phyloP scores from a whole-genome alignment of 2,113 vertebrate genomes.

The Laterallus jamaicensis region DNA sequence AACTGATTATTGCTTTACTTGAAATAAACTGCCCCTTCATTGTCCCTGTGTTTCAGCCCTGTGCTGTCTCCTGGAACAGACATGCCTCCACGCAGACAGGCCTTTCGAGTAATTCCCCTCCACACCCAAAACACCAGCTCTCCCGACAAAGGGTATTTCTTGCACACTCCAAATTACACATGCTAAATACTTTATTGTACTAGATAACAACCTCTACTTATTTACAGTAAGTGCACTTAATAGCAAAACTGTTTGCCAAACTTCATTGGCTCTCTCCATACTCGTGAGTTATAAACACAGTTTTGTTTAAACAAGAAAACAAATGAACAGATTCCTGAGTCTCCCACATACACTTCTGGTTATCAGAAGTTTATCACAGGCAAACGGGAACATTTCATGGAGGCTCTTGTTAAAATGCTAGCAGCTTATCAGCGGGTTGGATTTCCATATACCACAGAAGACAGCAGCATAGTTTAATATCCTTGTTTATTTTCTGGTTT shows the following conservation, averaged over 20 bases:
- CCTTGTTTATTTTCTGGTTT: background rate
- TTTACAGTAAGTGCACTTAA: conserved; percentile 61
- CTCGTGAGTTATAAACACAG: conserved; percentile 7
- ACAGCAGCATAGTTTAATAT: background rate
- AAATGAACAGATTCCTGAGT: conserved; percentile 46
- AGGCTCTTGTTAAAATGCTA: conserved; percentile 14
- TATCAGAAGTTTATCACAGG: conserved; percentile 53
- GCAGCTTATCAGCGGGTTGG: background rate
- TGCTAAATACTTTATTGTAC: conserved; percentile 50
- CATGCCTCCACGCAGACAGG: accelerated
- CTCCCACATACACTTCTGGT: conserved; percentile 39
- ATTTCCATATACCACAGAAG: background rate
- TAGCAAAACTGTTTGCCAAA: conserved; percentile 25
- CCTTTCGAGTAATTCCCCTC: background rate
- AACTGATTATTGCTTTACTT: background rate
- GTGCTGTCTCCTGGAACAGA: background rate
- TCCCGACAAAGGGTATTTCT: background rate
- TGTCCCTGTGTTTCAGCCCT: background rate
- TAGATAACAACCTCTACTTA: conserved; percentile 43
- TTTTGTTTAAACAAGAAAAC: conserved; percentile 38
- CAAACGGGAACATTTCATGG: background rate
- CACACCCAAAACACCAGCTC: background rate
- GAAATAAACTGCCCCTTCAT: background rate
- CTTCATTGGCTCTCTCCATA: background rate
- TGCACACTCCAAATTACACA: conserved; percentile 21